Conservation (phyloP, 23 tunicate species). For the Ciona savignyi region DNA sequence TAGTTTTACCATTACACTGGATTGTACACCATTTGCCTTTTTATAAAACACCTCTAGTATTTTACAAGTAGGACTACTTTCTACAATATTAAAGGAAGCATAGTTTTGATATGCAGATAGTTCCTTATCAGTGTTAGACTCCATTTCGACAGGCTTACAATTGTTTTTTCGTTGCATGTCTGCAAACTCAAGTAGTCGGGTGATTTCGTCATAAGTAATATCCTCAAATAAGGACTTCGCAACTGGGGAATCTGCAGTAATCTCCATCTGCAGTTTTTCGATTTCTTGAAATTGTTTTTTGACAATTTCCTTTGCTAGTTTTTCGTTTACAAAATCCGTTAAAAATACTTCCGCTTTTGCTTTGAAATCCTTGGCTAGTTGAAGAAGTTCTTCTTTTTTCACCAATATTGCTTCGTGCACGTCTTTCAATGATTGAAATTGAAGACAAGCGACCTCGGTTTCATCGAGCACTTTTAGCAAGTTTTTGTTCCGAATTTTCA, state of each 20-base stretch:
- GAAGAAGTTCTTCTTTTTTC: not conserved
- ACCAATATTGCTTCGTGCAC: not conserved
- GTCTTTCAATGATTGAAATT: not conserved
- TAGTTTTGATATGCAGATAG: not conserved
- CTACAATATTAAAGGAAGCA: not conserved
- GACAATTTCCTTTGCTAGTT: not conserved
- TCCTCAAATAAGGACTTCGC: too few relatives aligned
- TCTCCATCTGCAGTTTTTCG: not conserved
- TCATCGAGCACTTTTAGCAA: not conserved
- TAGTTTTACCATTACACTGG: conserved; percentile 19
- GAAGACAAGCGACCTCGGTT: not conserved
- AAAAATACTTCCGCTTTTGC: not conserved
- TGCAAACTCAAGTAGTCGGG: too few relatives aligned
- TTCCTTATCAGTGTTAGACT: not conserved
- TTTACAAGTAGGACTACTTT: not conserved
- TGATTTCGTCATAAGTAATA: not conserved
- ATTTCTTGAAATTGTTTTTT: not conserved
- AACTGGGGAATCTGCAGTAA: not conserved
- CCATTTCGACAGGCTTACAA: too few relatives aligned
- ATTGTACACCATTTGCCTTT: not conserved
- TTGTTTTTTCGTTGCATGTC: too few relatives aligned
- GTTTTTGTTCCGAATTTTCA: not conserved
- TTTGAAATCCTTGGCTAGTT: not conserved
- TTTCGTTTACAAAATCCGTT: not conserved
- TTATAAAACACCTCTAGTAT: conserved; percentile 26